phyloP scores from a whole-genome alignment of 2,888 invertebrate genomes.

The Pediacus dermestoides region DNA sequence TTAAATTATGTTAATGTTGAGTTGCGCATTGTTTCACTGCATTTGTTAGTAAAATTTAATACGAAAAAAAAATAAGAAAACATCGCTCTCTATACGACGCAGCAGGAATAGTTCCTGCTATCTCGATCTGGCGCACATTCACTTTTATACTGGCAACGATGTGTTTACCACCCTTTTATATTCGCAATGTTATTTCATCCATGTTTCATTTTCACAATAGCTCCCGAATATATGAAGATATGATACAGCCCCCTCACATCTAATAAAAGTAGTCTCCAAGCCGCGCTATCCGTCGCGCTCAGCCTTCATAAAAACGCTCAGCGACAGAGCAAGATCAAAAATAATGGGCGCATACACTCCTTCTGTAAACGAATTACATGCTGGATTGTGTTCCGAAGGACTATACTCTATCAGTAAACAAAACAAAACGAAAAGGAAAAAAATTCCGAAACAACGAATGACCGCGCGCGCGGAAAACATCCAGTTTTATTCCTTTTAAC shows the following conservation, averaged over 20 bases:
- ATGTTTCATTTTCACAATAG: slow-evolving; percentile 32
- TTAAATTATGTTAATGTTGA: too few relatives aligned
- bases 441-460: slow-evolving; percentile 11
- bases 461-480: slow-evolving; percentile 13
- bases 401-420: slow-evolving; percentile 12
- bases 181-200: slow-evolving; percentile 31
- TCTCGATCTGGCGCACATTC: too few relatives aligned
- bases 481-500: slow-evolving; percentile 20
- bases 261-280: slow-evolving; percentile 7
- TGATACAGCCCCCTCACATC: slow-evolving; percentile 20
- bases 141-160: too few relatives aligned
- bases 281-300: slow-evolving; percentile 6
- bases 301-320: slow-evolving; percentile 11
- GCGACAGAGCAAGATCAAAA: slow-evolving; percentile 20
- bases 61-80: too few relatives aligned
- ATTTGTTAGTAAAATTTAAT: too few relatives aligned
- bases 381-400: slow-evolving; percentile 23
- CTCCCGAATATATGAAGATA: slow-evolving; percentile 33
- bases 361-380: slow-evolving; percentile 24
- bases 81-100: too few relatives aligned
- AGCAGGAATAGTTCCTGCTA: too few relatives aligned
- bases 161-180: slow-evolving; percentile 35
- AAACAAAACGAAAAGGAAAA: slow-evolving; percentile 14
- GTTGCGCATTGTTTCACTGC: too few relatives aligned
- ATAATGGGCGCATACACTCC: slow-evolving; percentile 22